Conservation (phyloP, 2,113 vertebrate species). For the Campylorhamphus procurvoides region DNA sequence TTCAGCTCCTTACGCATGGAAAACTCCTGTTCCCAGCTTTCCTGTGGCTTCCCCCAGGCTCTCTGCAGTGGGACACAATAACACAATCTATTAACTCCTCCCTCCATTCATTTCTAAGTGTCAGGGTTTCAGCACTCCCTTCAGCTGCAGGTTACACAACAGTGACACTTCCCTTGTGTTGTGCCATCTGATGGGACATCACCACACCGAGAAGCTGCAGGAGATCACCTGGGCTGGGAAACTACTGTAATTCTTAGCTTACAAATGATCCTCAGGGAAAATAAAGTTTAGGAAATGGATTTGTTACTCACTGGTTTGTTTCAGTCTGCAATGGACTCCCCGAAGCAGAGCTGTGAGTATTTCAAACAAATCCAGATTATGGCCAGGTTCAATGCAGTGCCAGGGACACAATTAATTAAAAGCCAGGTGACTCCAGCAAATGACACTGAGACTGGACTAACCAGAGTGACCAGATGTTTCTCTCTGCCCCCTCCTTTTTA, state of each 20-base stretch:
- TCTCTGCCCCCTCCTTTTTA: background rate
- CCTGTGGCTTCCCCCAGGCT: background rate
- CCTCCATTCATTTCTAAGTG: background rate
- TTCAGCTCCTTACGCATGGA: background rate
- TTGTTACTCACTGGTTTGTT: background rate
- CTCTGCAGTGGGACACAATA: background rate
- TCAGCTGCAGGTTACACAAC: background rate
- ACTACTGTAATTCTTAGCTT: background rate
- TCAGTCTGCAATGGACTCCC: background rate
- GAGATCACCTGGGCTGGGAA: background rate
- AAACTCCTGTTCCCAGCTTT: background rate
- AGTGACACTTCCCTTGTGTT: background rate
- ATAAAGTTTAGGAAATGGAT: background rate
- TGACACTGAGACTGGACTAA: background rate
- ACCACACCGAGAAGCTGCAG: background rate
- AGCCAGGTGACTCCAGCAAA: background rate
- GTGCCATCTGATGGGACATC: background rate
- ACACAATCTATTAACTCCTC: background rate
- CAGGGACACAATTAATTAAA: background rate
- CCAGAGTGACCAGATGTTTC: background rate
- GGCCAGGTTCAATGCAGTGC: background rate
- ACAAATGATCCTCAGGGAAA: background rate
- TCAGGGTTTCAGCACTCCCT: background rate
- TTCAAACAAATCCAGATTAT: background rate
- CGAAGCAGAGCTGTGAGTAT: background rate